Percentiles rank a stretch among this genome's conserved stretches.
Conservation (phyloP, 2,113 vertebrate species). For the Hippocampus abdominalis region DNA sequence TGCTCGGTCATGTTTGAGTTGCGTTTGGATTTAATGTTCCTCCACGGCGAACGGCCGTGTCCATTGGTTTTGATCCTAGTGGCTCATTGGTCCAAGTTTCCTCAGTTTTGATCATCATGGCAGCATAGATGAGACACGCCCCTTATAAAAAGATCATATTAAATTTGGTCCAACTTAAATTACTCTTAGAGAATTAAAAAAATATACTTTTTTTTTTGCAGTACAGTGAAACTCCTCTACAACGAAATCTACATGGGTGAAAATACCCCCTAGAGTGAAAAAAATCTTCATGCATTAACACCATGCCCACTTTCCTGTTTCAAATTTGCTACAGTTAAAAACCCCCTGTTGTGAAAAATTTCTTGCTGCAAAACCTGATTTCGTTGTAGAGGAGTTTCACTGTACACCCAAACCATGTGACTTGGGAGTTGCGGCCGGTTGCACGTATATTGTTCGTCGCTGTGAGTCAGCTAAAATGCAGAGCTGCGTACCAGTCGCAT, state of each 20-base stretch:
- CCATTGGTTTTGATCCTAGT: conserved; percentile 32
- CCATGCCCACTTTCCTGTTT: too few species aligned
- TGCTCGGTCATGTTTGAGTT: conserved; percentile 29
- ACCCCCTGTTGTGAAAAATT: too few species aligned
- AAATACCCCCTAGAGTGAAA: too few species aligned
- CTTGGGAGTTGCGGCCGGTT: not conserved
- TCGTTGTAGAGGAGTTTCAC: too few species aligned
- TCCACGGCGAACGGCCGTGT: conserved; percentile 3
- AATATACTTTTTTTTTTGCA: too few species aligned
- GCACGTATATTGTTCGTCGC: not conserved
- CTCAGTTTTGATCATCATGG: conserved; percentile 46
- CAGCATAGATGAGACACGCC: conserved; percentile 35
- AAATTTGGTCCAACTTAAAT: too few species aligned
- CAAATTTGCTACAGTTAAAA: too few species aligned
- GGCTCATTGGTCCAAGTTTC: conserved; percentile 40
- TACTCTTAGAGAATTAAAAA: too few species aligned
- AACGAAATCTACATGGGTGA: too few species aligned
- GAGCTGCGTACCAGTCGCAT: not conserved
- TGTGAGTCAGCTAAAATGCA: conserved; percentile 12
- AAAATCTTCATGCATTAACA: too few species aligned
- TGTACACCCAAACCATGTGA: conserved; percentile 12
- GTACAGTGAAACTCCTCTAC: too few species aligned
- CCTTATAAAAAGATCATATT: not conserved
- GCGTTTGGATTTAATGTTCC: not conserved
- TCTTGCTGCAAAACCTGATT: too few species aligned